A percentile compares a stretch with the other conserved stretches of the same genome.
Evolutionary conservation across 1,140 invertebrate species (phyloP).

Genomic region (Eriocheir sinensis): DNA sequence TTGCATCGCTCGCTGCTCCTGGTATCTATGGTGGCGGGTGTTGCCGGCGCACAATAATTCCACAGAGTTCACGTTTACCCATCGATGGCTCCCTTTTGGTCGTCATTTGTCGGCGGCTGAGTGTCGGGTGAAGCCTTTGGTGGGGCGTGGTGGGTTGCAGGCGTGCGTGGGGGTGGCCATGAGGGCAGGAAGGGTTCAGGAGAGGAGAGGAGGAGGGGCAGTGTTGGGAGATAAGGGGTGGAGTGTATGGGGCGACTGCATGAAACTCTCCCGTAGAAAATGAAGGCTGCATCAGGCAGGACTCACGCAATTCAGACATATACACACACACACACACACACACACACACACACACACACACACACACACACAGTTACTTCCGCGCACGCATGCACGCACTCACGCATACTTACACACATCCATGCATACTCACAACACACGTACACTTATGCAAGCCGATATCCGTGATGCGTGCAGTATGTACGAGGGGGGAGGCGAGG

Average conservation of each 20-base stretch:
- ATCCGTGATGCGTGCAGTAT: neutral
- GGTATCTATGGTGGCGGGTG: neutral
- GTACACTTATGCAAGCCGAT: constrained; percentile 13
- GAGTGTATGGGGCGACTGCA: constrained; percentile 53
- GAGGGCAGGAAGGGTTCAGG: neutral
- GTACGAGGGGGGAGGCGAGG: no score
- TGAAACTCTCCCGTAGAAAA: constrained; percentile 46
- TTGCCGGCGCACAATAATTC: constrained; percentile 2
- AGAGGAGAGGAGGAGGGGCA: neutral
- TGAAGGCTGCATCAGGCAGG: constrained; percentile 44
- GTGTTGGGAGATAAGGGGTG: constrained; percentile 33
- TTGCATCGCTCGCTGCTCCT: constrained; percentile 31
- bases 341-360: neutral
- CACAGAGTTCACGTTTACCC: constrained; percentile 8
- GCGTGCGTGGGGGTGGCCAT: neutral
- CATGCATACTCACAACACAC: neutral
- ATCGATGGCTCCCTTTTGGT: neutral
- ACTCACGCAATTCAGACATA: constrained; percentile 33
- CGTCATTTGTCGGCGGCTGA: constrained; percentile 2
- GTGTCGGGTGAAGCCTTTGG: neutral
- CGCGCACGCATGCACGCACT: neutral
- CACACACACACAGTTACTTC: constrained; percentile 31
- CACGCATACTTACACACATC: constrained; percentile 8
- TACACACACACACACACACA: constrained; percentile 12
- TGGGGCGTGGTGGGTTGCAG: neutral